phyloP scores from a whole-genome alignment of 1,140 invertebrate species.

The Apis dorsata region DNA sequence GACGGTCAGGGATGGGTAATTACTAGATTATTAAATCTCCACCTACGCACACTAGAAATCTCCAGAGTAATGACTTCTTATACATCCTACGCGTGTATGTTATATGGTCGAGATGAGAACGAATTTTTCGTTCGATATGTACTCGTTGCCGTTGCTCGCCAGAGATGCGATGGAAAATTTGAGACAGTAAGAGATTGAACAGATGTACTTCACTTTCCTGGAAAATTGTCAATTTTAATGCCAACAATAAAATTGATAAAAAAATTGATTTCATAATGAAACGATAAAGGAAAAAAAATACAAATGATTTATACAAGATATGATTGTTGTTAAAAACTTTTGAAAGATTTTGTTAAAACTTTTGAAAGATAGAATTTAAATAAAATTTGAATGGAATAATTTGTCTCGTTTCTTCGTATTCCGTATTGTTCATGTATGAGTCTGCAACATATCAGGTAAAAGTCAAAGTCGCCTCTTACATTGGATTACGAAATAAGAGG shows the following conservation, averaged over 20 bases:
- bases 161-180: neutral
- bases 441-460: neutral
- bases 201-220: no score
- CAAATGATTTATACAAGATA: neutral
- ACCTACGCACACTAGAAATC: slow-evolving; percentile 34
- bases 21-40: slow-evolving; percentile 61
- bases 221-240: no score
- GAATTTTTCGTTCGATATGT: slow-evolving; percentile 5
- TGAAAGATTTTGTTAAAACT: no score
- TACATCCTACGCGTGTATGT: slow-evolving; percentile 30
- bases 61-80: slow-evolving; percentile 48
- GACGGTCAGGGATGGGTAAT: slow-evolving; percentile 49
- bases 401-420: no score
- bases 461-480: neutral
- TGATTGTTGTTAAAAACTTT: neutral
- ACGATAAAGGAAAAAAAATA: neutral
- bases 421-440: no score
- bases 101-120: neutral
- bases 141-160: neutral
- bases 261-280: no score
- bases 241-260: no score
- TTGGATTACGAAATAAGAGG: neutral
- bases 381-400: no score
- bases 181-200: no score
- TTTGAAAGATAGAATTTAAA: no score